Evolutionary conservation across 2,113 vertebrate genomes (phyloP), one percentile per base, ranked within the genome.

Genomic region (Trematomus loennbergii): DNA sequence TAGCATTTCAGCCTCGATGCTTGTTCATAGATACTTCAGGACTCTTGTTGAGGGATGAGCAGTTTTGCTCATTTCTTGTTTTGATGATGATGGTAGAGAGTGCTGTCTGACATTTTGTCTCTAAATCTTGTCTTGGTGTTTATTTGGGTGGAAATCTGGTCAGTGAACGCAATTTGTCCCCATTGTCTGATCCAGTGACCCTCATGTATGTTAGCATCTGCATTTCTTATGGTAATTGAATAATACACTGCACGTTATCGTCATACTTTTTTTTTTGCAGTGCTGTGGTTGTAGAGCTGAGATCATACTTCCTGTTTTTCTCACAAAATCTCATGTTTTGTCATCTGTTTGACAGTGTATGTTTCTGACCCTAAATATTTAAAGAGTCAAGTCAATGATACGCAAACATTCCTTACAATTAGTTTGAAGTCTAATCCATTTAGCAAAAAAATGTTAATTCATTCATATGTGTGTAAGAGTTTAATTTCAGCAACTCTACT

Each of bases 251-350:
- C 0, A 9, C 12, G 2, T 33, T 71, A 66, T 25, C 8, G 5
- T 48, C 1, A 25, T 9, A 40, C 36, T 43, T 46, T 72, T 17
- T 52, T 57, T 46, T 72, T 17, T 52, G 61, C 53, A 75, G 57
- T 57, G 50, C 52, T 82, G 71, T 76, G 75, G 75, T 84, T 60
- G 8, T 49, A 57, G 40, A 78, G 18, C 53, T 64, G 29, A 75
- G 18, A 55, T 75, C 64, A 45, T 53, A 52, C 70, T 86, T 88
- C 87, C 84, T 88, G 84, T 88, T 83, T 72, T 78, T 75, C 68
- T 43, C 80, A 68, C 68, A 48, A 73, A 55, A 83, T 74, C 63
- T 53, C 25, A 11, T 36, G 17, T 74, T 40, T 54, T 48, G 18
- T 11, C 1, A 0, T 68, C 13, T 45, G 5, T 45, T 15, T 20